These are phyloP conservation scores for Bubo bubo DNA, from an alignment of 2,113 vertebrate genomes.

Conservation along the genomic window DNA sequence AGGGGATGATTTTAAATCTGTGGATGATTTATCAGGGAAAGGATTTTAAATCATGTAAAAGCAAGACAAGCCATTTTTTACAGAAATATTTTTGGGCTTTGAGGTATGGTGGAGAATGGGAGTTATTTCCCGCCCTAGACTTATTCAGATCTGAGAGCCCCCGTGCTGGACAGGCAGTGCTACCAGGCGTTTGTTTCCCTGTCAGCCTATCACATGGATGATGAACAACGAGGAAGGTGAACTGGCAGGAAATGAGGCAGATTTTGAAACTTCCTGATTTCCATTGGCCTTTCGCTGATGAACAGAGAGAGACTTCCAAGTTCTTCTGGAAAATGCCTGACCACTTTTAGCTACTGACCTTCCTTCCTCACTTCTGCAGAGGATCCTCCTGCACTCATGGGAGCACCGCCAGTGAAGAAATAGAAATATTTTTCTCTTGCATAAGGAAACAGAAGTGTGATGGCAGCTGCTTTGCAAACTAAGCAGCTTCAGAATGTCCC, in stretches of 20 bases:
- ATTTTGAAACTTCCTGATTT: neutral
- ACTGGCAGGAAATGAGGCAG: slow-evolving; percentile 13
- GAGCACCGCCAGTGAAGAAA: neutral
- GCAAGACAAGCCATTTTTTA: neutral
- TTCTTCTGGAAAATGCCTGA: slow-evolving; percentile 8
- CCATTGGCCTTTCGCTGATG: neutral
- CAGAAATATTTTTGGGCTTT: neutral
- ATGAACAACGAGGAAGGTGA: neutral
- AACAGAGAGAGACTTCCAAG: neutral
- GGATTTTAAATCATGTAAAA: neutral
- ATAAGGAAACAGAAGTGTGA: neutral
- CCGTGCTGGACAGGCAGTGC: neutral
- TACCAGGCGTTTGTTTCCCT: neutral
- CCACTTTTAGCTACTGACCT: neutral
- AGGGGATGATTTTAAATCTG: neutral
- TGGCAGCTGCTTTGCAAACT: neutral
- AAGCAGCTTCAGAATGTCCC: neutral
- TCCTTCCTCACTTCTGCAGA: slow-evolving; percentile 10
- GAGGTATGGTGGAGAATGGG: neutral
- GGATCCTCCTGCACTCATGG: neutral
- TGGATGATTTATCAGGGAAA: neutral
- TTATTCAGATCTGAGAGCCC: neutral
- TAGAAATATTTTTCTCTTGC: neutral
- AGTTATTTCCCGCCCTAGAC: neutral
- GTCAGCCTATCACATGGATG: neutral